A percentile compares a stretch with the other conserved stretches of the same genome.
Evolutionary conservation across 2,113 vertebrate species (phyloP).

Genomic region (Cebus imitator): DNA sequence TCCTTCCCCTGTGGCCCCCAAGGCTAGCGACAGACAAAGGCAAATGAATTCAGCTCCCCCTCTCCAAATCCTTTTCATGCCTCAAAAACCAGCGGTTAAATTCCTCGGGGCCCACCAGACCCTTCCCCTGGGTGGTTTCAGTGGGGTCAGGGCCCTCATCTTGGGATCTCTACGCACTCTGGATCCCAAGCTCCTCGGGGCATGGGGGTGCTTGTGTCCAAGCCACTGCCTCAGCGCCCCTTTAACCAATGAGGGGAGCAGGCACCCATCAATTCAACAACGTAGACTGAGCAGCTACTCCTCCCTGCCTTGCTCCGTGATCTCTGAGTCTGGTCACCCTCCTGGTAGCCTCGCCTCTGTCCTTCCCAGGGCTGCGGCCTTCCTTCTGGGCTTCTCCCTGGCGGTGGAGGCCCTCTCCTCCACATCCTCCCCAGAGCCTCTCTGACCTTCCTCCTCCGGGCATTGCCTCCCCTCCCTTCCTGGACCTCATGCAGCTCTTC

Average conservation of each 20-base stretch:
- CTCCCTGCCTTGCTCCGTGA: neutral
- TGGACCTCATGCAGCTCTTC: neutral
- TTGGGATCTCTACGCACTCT: neutral
- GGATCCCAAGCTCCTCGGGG: neutral
- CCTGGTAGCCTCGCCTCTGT: neutral
- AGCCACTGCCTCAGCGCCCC: neutral
- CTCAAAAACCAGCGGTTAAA: neutral
- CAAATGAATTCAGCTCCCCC: constrained; percentile 46
- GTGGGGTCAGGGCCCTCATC: neutral
- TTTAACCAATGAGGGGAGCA: neutral
- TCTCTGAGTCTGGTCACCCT: neutral
- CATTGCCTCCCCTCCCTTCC: neutral
- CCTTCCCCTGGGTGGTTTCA: neutral
- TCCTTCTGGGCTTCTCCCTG: neutral
- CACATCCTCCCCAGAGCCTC: neutral
- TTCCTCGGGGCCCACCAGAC: constrained; percentile 6
- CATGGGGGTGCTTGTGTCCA: neutral
- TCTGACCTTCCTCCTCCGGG: neutral
- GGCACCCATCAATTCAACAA: neutral
- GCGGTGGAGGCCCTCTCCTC: neutral
- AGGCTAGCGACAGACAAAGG: constrained; percentile 34
- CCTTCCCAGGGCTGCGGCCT: neutral
- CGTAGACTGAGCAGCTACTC: neutral
- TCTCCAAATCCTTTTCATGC: constrained; percentile 53
- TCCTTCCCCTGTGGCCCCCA: neutral